Percentiles rank a stretch among this genome's conserved stretches.
Evolutionary conservation across 2,113 vertebrate species (phyloP).

Genomic region (Hippocampus barbouri): DNA sequence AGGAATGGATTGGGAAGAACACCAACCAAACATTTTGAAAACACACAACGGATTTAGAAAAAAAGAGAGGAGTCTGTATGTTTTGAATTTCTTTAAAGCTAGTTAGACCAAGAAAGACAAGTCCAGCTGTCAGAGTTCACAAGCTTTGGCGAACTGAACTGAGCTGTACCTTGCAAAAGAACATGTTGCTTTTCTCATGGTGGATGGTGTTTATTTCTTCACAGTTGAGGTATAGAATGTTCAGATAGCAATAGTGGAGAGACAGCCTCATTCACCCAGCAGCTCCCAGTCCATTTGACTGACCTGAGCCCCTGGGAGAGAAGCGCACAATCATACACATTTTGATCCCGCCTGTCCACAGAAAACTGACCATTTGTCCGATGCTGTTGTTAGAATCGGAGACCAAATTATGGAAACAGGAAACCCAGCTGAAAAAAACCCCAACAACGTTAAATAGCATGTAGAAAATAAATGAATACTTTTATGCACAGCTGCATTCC

Average conservation of each 20-base stretch:
- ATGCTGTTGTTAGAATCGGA: conserved; percentile 36
- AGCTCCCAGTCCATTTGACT: conserved; percentile 62
- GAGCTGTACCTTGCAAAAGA: not conserved
- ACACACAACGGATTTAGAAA: not conserved
- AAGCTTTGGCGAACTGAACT: not conserved
- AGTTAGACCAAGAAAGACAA: not conserved
- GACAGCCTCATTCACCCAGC: conserved; percentile 68
- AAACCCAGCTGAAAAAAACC: conserved; percentile 22
- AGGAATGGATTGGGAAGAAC: not conserved
- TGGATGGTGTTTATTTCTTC: conserved; percentile 14
- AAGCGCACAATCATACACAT: conserved; percentile 37
- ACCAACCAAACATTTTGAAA: not conserved
- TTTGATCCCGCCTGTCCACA: conserved; percentile 35
- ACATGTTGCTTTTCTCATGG: not conserved
- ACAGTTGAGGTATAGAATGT: not conserved
- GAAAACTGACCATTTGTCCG: conserved; percentile 20
- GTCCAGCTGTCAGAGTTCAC: not conserved
- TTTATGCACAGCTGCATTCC: conserved; percentile 64
- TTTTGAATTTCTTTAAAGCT: not conserved
- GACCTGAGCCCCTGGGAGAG: conserved; percentile 55
- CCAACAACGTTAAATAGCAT: conserved; percentile 63
- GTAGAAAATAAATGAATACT: conserved; percentile 13
- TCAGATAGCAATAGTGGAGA: conserved; percentile 1
- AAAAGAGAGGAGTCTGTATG: not conserved
- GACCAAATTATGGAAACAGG: conserved; percentile 42